Evolutionary conservation across 2,113 vertebrate species (phyloP).

Genomic region (Callorhinus ursinus): DNA sequence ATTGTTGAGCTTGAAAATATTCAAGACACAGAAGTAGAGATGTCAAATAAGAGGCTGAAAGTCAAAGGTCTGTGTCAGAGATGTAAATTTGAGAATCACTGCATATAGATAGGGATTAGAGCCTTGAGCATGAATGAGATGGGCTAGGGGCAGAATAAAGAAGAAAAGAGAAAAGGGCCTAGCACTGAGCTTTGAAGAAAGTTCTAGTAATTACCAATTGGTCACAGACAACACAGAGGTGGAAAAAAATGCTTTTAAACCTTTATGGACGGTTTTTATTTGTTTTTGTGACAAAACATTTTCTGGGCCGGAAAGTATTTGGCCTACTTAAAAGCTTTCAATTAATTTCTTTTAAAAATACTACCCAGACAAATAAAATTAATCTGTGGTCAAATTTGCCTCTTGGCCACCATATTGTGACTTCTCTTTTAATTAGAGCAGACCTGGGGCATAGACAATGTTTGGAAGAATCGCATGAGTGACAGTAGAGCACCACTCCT

Average conservation of each 20-base stretch:
- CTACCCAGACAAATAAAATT: neutral
- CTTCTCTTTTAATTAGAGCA: neutral
- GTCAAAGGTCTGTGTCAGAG: neutral
- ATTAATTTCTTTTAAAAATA: conserved; percentile 19
- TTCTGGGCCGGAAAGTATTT: conserved; percentile 19
- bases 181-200: neutral
- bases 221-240: neutral
- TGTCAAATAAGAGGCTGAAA: neutral
- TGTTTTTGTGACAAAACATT: neutral
- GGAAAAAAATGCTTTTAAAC: neutral
- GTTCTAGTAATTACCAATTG: neutral
- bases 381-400: neutral
- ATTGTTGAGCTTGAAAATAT: neutral
- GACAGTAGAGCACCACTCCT: neutral
- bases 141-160: neutral
- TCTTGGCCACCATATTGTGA: neutral
- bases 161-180: neutral
- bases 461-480: neutral
- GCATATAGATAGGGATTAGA: neutral
- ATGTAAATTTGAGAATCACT: neutral
- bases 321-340: neutral
- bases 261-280: neutral
- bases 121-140: neutral
- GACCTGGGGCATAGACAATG: neutral
- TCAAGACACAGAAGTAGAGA: neutral